Evolutionary conservation across 1,140 invertebrate genomes (phyloP), one percentile per base, ranked within the genome.

Genomic region (Paracyclopina nana): DNA sequence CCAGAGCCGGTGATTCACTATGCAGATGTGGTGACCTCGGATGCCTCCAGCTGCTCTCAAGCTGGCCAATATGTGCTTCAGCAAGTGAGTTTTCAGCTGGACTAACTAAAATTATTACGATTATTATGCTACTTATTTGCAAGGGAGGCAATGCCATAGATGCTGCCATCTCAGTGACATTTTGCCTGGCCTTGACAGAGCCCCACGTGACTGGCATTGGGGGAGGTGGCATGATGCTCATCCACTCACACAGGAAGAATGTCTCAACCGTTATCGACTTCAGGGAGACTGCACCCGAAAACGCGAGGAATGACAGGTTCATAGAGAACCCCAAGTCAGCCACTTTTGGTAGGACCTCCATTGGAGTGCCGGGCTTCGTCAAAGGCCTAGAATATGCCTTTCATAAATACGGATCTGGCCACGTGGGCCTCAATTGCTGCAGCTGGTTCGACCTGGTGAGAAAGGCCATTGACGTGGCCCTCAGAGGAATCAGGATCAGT

Each of bases 121-220:
- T n/a, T n/a, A n/a, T n/a, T n/a, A n/a, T n/a, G n/a, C n/a, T n/a
- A n/a, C n/a, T n/a, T n/a, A n/a, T n/a, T 50, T 70, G 72, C 58
- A 67, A 69, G 56, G 76, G 75, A 40, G 78, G 77, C 6, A 76
- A 77, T 61, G 73, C 78, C 24, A 61, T 78, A 1, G 78, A 80
- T 66, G 77, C 77, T 45, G 75, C 75, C 24, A 66, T 75, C 50
- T 75, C 75, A 34, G 69, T 72, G 38, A 68, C 73, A 12, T 68
- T 80, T 43, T 81, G 79, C 60, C 70, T 79, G 56, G 68, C 73
- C 30, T 70, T 80, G 22, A 68, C 76, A 26, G 68, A 71, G 38
- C 77, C 75, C 52, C 76, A 80, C 61, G 66, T 73, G 53, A 77
- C 76, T 24, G 72, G 77, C 29, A 62, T 80, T 27, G 78, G 79